Evolutionary conservation across 2,888 invertebrate species (phyloP).

Genomic region (Cheilosia soror): DNA sequence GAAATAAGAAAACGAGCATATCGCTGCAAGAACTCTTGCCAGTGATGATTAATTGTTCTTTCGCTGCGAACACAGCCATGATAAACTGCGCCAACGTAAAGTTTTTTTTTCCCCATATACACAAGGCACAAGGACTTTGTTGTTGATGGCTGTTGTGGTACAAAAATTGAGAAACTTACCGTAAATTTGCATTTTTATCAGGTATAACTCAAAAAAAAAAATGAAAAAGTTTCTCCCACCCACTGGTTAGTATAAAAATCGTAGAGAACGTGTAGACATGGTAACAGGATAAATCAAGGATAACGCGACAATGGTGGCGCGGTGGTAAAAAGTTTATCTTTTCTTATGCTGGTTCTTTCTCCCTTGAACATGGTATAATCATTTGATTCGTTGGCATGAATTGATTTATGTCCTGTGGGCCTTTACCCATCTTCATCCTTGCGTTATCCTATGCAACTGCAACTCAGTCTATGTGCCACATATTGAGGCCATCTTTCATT

Average conservation of each 20-base stretch:
- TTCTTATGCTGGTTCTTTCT: conserved; percentile 33
- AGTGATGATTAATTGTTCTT: conserved; percentile 71
- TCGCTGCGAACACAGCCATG: conserved; percentile 54
- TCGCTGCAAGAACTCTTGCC: conserved; percentile 2
- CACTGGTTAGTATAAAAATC: conserved; percentile 11
- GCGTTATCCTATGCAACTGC: neutral
- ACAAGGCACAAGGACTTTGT: conserved; percentile 27
- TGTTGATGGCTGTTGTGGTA: conserved; percentile 48
- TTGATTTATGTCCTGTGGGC: conserved; percentile 72
- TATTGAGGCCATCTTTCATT: conserved; percentile 73
- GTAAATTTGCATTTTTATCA: conserved; percentile 76
- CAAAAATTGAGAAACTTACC: conserved; percentile 71
- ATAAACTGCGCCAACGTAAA: conserved; percentile 74
- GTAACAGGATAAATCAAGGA: conserved; percentile 75
- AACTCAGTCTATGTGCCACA: conserved; percentile 34
- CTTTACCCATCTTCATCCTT: conserved; percentile 21
- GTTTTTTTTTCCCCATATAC: conserved; percentile 33
- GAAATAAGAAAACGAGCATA: conserved; percentile 59
- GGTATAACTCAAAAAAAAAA: conserved; percentile 58
- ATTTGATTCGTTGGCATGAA: conserved; percentile 74
- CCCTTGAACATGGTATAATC: conserved; percentile 57
- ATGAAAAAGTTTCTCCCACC: conserved; percentile 40
- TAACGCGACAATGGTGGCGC: conserved; percentile 56
- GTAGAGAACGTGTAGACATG: conserved; percentile 67
- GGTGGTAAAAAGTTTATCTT: conserved; percentile 67